Evolutionary conservation across 30 jellyfish, hydroid and myxozoan genomes (phyloP).

Genomic region (Aurelia sp.): DNA sequence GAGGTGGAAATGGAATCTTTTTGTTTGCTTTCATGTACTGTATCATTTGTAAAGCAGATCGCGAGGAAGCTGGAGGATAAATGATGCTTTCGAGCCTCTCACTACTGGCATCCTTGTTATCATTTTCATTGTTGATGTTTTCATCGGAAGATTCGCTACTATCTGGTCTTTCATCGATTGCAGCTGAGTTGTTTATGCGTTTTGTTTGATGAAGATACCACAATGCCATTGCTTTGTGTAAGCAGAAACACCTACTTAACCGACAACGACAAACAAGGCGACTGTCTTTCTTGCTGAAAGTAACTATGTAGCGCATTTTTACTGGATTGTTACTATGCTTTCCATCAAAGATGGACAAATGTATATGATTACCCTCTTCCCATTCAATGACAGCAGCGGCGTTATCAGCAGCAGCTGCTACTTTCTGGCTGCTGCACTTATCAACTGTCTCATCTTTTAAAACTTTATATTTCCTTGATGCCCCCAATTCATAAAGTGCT

Average conservation of each 20-base stretch:
- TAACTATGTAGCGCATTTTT: conserved; percentile 5
- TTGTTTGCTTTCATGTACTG: neutral
- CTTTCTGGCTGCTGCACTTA: too few relatives aligned
- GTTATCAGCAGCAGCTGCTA: too few relatives aligned
- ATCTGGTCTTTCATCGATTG: neutral
- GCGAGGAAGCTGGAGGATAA: neutral
- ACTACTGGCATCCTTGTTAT: neutral
- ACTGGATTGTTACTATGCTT: neutral
- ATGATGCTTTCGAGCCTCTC: neutral
- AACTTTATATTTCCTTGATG: too few relatives aligned
- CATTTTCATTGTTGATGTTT: neutral
- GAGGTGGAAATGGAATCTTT: neutral
- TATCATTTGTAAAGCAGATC: neutral
- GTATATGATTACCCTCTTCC: neutral
- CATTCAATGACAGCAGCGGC: conserved; percentile 17
- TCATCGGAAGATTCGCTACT: neutral
- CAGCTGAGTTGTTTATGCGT: neutral
- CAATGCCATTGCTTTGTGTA: conserved; percentile 37
- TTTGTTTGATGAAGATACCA: conserved; percentile 38
- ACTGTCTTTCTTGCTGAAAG: conserved; percentile 3
- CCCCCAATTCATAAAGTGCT: too few relatives aligned
- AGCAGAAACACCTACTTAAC: neutral
- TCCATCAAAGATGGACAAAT: conserved; percentile 19
- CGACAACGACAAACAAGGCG: conserved; percentile 6
- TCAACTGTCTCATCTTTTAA: too few relatives aligned